Base-by-base conservation (phyloP, 2,888 invertebrate genomes). In the Spodoptera picta region DNA sequence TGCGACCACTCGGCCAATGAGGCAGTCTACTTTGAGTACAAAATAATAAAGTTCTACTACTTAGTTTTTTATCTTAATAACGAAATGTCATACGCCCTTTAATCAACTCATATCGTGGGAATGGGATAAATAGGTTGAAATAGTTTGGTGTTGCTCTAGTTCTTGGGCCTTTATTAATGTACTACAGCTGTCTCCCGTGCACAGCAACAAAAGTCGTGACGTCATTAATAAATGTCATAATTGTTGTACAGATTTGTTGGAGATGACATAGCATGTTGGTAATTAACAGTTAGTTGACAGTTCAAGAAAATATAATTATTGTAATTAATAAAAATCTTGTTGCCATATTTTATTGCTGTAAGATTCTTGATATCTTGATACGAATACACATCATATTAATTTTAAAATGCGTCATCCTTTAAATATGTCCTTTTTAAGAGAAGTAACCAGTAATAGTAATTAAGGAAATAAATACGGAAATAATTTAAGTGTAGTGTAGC, bases 111-210 rank as follows among this genome's bases (percentile, higher is more conserved):
- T 50, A 24, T 59, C 79, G 75, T 79, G 79, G 68, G 79, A 79
- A 79, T 75, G 47, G 62, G 55, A 66, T 64, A 77, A 66, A 76
- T 79, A 68, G 77, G 73, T 71, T 75, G 53, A 56, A 66, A 75
- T 60, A 46, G 65, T 69, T 69, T 63, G 55, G 48, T 41, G 51
- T 31, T 54, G 75, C 56, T 73, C 73, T 51, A 69, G 47, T 71
- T 75, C 59, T 36, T 58, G 59, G 60, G 36, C 43, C 60, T 69
- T 73, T 77, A 77, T 79, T 79, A 79, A 79, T 79, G 75, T 50
- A 44, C 44, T 75, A 61, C 79, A 79, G 73, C 57, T 79, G 52
- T 55, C 45, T 45, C 27, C 31, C 14, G 48, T 49, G 19, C 14
- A 47, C 7, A 27, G 48, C 47, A 61, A 63, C 36, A 53, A 54